These are phyloP conservation scores for human DNA, from an alignment of 2,113 vertebrate genomes.

Conservation along the genomic window DNA sequence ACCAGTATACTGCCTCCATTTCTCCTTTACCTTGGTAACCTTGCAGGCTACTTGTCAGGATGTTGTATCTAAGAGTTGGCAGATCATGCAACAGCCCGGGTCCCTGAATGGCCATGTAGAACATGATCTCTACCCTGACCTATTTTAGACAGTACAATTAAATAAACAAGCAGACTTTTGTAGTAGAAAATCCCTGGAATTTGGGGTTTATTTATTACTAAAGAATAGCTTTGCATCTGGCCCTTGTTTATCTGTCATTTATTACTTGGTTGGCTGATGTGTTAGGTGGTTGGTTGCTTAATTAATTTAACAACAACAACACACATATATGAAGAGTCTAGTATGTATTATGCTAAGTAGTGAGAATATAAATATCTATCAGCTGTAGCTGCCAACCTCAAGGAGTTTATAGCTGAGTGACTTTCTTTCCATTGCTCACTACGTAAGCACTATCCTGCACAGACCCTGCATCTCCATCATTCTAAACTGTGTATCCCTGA, in stretches of 20 bases:
- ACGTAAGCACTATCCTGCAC: rapidly evolving
- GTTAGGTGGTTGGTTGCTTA: neutral
- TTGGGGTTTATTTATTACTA: neutral
- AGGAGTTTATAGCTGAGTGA: rapidly evolving
- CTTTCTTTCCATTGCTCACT: neutral
- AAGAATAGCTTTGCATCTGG: neutral
- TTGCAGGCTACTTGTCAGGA: neutral
- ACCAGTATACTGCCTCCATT: neutral
- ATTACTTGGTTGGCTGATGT: neutral
- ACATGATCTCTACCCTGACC: neutral
- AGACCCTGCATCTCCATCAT: rapidly evolving
- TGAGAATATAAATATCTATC: rapidly evolving
- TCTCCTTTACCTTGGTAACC: neutral
- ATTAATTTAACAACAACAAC: neutral
- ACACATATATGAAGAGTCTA: neutral
- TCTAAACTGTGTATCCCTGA: neutral
- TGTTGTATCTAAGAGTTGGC: neutral
- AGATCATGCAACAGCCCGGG: rapidly evolving
- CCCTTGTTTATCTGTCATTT: neutral
- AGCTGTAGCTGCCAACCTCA: no score
- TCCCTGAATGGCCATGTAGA: no score
- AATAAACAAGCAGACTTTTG: neutral
- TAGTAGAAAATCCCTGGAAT: neutral
- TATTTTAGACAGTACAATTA: neutral
- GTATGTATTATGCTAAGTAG: neutral